A percentile compares a stretch with the other conserved stretches of the same genome.
These are phyloP conservation scores for Bryconaethiops microstoma DNA, from an alignment of 2,797 vertebrate species.

Conservation along the genomic window DNA sequence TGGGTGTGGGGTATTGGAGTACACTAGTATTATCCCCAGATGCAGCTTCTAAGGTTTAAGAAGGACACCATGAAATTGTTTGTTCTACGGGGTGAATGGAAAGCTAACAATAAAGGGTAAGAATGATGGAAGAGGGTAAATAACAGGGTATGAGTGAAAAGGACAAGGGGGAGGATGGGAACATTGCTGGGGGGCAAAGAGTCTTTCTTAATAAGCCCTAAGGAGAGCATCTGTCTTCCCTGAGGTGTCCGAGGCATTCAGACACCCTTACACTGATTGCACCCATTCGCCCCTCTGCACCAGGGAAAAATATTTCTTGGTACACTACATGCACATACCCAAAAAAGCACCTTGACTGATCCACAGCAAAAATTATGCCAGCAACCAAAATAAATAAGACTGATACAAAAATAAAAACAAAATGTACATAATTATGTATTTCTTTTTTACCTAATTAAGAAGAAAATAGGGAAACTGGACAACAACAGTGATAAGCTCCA, in stretches of 20 bases:
- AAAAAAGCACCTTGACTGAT: neutral
- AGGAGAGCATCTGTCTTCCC: slow-evolving; percentile 39
- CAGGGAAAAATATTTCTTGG: slow-evolving; percentile 19
- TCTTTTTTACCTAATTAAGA: neutral
- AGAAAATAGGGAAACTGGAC: neutral
- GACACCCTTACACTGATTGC: slow-evolving; percentile 35
- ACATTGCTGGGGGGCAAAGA: slow-evolving; percentile 1
- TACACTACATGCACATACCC: slow-evolving; percentile 21
- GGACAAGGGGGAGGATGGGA: slow-evolving; percentile 28
- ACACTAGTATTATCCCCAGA: neutral
- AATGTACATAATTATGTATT: neutral
- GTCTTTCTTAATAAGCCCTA: slow-evolving; percentile 47
- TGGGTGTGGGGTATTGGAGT: neutral
- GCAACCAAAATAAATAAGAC: neutral
- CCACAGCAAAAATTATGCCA: slow-evolving; percentile 3
- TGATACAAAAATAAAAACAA: neutral
- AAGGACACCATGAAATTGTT: neutral
- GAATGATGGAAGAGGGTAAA: slow-evolving; percentile 35
- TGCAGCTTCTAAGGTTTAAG: neutral
- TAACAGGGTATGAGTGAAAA: slow-evolving; percentile 33
- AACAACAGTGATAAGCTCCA: neutral
- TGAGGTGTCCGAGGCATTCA: slow-evolving; percentile 33
- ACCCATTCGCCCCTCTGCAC: slow-evolving; percentile 19
- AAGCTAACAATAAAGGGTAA: slow-evolving; percentile 16
- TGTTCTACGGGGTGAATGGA: neutral